Evolutionary conservation across 1,140 invertebrate species (phyloP).

Genomic region (Ostrea edulis): DNA sequence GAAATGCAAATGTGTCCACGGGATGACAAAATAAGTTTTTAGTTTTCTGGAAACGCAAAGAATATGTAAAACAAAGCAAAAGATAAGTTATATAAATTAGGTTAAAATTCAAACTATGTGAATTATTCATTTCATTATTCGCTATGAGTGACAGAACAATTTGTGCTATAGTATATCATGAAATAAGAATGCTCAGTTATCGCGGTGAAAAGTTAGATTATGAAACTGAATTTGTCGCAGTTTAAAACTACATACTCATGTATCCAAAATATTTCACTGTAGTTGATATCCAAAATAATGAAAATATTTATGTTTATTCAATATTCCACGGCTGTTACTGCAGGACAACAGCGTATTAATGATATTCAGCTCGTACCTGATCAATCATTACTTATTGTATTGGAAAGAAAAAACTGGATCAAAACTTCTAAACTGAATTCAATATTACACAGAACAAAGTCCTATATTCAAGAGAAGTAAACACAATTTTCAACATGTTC

Average conservation of each 20-base stretch:
- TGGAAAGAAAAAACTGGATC: not conserved
- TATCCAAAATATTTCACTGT: too few relatives aligned
- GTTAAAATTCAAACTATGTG: not conserved
- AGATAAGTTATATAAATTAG: conserved; percentile 17
- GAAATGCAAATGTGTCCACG: conserved; percentile 9
- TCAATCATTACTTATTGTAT: not conserved
- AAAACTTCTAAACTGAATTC: too few relatives aligned
- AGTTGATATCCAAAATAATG: too few relatives aligned
- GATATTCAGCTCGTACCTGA: not conserved
- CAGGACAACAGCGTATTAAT: too few relatives aligned
- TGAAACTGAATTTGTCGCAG: too few relatives aligned
- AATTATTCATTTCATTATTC: not conserved
- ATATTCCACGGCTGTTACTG: too few relatives aligned
- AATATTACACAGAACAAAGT: too few relatives aligned
- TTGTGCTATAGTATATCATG: not conserved
- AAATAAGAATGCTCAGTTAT: not conserved
- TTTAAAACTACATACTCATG: too few relatives aligned
- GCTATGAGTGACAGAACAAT: not conserved
- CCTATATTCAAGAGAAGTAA: too few relatives aligned
- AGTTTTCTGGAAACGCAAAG: not conserved
- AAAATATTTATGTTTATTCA: too few relatives aligned
- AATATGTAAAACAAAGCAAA: conserved; percentile 3
- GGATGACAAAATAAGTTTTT: conserved; percentile 8
- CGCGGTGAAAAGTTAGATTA: too few relatives aligned
- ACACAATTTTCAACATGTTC: too few relatives aligned